Evolutionary conservation across 35 echinoderm and acorn worm genomes (phyloP).

Genomic region (Ptychodera flava): DNA sequence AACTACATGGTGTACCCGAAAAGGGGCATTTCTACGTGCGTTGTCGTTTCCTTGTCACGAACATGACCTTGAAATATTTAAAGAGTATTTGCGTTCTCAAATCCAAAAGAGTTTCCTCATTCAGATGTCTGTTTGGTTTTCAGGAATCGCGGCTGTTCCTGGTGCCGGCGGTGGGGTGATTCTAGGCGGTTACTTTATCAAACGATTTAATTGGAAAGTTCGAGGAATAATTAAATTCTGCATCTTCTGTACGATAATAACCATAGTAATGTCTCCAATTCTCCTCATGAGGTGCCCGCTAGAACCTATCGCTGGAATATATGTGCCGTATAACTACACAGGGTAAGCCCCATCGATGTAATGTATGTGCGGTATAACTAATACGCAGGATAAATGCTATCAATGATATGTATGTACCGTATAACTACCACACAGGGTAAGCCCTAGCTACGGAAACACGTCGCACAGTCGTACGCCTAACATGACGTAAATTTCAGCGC

Average conservation of each 20-base stretch:
- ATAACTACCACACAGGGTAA: too few species aligned
- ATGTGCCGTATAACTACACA: conserved; percentile 27
- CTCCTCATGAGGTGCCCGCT: conserved; percentile 49
- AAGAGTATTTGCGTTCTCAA: not conserved
- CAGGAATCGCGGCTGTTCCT: conserved; percentile 45
- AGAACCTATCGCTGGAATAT: conserved; percentile 43
- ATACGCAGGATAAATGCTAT: not conserved
- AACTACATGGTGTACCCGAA: not conserved
- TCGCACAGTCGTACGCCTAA: not conserved
- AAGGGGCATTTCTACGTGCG: not conserved
- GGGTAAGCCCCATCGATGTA: conserved; percentile 17
- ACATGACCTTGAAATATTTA: not conserved
- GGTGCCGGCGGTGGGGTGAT: conserved; percentile 29
- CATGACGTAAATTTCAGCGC: too few species aligned
- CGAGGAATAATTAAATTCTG: conserved; percentile 45
- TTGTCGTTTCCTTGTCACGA: not conserved
- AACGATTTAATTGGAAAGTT: conserved; percentile 37
- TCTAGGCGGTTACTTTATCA: conserved; percentile 47
- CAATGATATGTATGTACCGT: not conserved
- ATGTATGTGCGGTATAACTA: too few species aligned
- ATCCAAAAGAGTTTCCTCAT: not conserved
- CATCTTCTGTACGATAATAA: conserved; percentile 6
- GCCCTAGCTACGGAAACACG: too few species aligned
- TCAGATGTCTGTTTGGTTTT: not conserved
- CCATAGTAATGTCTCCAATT: conserved; percentile 14